Conservation (phyloP, 2,797 vertebrate genomes). For the Chrysocyon brachyurus region DNA sequence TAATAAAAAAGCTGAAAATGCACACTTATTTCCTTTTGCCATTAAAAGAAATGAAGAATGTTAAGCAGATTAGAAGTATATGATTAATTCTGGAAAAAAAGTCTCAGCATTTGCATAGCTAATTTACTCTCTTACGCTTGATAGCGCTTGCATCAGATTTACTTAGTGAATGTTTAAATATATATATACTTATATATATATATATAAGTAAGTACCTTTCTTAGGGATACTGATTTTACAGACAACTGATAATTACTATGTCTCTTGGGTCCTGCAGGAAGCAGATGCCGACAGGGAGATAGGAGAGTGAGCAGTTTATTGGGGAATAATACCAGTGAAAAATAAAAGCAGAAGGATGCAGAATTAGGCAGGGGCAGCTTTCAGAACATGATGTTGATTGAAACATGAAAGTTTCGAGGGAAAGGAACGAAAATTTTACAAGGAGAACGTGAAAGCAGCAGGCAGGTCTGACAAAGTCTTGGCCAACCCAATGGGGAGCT, state of each 20-base stretch:
- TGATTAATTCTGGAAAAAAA: not conserved
- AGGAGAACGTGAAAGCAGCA: not conserved
- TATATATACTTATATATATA: not conserved
- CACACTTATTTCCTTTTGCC: not conserved
- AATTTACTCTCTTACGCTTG: not conserved
- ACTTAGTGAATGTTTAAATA: not conserved
- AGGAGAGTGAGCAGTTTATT: not conserved
- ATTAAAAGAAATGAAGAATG: not conserved
- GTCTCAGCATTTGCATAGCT: not conserved
- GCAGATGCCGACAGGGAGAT: not conserved
- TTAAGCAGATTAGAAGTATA: not conserved
- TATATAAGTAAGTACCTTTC: not conserved
- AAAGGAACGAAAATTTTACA: not conserved
- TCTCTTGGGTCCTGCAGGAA: not conserved
- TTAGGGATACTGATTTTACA: not conserved
- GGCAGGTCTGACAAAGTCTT: not conserved
- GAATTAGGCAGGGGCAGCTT: not conserved
- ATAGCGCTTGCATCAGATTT: not conserved
- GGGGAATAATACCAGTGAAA: not conserved
- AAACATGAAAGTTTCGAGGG: not conserved
- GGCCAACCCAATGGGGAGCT: not conserved
- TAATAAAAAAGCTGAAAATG: not conserved
- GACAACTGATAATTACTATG: not conserved
- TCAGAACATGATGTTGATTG: not conserved
- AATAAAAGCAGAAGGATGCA: not conserved